phyloP scores from a whole-genome alignment of 2,888 invertebrate species.

The Macropis europaea region DNA sequence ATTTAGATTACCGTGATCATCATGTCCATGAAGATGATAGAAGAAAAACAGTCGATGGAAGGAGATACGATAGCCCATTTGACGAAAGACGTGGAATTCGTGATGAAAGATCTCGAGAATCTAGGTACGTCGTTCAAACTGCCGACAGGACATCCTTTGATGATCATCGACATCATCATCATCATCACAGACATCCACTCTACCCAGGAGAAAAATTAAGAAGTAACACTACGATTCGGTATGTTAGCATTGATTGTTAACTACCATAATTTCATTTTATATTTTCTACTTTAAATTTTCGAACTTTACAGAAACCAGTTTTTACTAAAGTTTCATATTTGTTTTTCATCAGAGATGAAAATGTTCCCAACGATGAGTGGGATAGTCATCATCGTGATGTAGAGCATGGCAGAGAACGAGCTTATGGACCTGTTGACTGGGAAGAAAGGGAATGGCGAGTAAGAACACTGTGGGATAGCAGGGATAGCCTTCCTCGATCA shows the following conservation, averaged over 20 bases:
- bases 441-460: slow-evolving; percentile 77
- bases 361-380: slow-evolving; percentile 73
- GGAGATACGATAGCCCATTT: slow-evolving; percentile 80
- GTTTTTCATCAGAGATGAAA: slow-evolving; percentile 71
- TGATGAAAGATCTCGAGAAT: slow-evolving; percentile 77
- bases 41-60: slow-evolving; percentile 68
- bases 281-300: too few relatives aligned
- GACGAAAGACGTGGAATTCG: slow-evolving; percentile 76
- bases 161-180: slow-evolving; percentile 68
- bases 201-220: slow-evolving; percentile 71
- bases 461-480: slow-evolving; percentile 74
- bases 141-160: slow-evolving; percentile 63
- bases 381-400: slow-evolving; percentile 75
- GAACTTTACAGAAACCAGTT: too few relatives aligned
- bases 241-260: not conserved
- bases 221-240: slow-evolving; percentile 58
- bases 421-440: slow-evolving; percentile 72
- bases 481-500: slow-evolving; percentile 76
- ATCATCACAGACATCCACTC: slow-evolving; percentile 66
- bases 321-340: too few relatives aligned
- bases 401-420: slow-evolving; percentile 72
- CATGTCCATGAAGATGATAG: slow-evolving; percentile 73
- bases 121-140: slow-evolving; percentile 70
- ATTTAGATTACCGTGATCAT: slow-evolving; percentile 74
- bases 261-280: not conserved